These are phyloP conservation scores for Heliconius ismenius DNA, from an alignment of 2,888 invertebrate species.

Conservation along the genomic window DNA sequence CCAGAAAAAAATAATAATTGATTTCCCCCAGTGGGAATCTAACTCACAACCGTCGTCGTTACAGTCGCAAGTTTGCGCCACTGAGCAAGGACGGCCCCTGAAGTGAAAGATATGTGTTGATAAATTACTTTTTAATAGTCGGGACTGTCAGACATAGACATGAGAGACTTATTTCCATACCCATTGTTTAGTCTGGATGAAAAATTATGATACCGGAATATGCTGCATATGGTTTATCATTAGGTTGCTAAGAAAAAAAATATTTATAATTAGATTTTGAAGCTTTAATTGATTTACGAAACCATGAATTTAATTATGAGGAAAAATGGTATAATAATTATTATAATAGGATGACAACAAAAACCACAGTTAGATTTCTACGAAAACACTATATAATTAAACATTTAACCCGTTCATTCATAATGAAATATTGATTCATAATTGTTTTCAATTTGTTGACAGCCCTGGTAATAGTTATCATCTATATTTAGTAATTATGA, in stretches of 20 bases:
- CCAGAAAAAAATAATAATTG: too few relatives aligned
- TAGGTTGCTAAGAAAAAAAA: constrained; percentile 14
- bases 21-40: too few relatives aligned
- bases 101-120: constrained; percentile 19
- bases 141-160: constrained; percentile 25
- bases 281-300: not conserved
- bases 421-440: constrained; percentile 18
- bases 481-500: constrained; percentile 45
- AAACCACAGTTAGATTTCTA: not conserved
- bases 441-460: constrained; percentile 17
- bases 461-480: constrained; percentile 35
- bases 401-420: not conserved
- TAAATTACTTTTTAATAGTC: constrained; percentile 28
- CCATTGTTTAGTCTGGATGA: constrained; percentile 31
- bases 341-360: not conserved
- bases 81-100: too few relatives aligned
- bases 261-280: not conserved
- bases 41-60: too few relatives aligned
- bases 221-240: constrained; percentile 6
- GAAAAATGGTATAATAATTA: not conserved
- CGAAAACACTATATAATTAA: not conserved
- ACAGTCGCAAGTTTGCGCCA: too few relatives aligned
- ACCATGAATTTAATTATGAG: not conserved
- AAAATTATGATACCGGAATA: constrained; percentile 27
- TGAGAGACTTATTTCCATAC: constrained; percentile 28